Percentiles rank a stretch among this genome's conserved stretches.
These are phyloP conservation scores for Saturnia pavonia DNA, from an alignment of 2,888 invertebrate genomes.

Conservation along the genomic window DNA sequence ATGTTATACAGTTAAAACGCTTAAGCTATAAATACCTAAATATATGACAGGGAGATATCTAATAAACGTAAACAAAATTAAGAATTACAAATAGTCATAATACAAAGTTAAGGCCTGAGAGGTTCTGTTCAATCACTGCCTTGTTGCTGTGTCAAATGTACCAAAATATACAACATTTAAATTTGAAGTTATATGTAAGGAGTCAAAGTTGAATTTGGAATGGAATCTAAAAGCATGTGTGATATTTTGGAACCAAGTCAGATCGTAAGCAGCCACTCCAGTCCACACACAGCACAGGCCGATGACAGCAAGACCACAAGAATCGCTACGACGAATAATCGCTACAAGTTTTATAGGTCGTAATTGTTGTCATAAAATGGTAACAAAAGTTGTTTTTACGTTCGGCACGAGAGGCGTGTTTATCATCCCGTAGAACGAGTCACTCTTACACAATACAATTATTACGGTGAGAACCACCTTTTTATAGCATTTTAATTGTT, in stretches of 20 bases:
- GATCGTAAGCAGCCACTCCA: constrained; percentile 48
- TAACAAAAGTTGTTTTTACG: constrained; percentile 80
- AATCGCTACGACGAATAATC: constrained; percentile 77
- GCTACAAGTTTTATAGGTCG: constrained; percentile 79
- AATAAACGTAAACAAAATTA: constrained; percentile 24
- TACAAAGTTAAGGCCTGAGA: constrained; percentile 61
- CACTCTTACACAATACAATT: constrained; percentile 63
- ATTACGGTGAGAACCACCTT: constrained; percentile 67
- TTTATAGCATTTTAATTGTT: constrained; percentile 75
- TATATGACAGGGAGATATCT: constrained; percentile 28
- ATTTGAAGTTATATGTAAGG: constrained; percentile 40
- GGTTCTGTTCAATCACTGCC: constrained; percentile 42
- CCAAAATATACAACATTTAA: constrained; percentile 27
- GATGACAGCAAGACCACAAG: constrained; percentile 76
- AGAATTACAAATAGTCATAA: constrained; percentile 57
- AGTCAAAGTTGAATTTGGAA: constrained; percentile 52
- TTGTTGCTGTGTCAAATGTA: constrained; percentile 28
- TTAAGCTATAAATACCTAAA: constrained; percentile 13
- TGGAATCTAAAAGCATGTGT: constrained; percentile 36
- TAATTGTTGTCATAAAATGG: constrained; percentile 81
- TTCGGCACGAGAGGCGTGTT: constrained; percentile 75
- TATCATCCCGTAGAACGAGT: constrained; percentile 72
- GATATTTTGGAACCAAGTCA: constrained; percentile 36
- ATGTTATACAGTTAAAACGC: too few relatives aligned
- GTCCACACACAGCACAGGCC: constrained; percentile 52